These are phyloP conservation scores for Vanessa atalanta DNA, from an alignment of 1,140 invertebrate genomes.

Conservation along the genomic window DNA sequence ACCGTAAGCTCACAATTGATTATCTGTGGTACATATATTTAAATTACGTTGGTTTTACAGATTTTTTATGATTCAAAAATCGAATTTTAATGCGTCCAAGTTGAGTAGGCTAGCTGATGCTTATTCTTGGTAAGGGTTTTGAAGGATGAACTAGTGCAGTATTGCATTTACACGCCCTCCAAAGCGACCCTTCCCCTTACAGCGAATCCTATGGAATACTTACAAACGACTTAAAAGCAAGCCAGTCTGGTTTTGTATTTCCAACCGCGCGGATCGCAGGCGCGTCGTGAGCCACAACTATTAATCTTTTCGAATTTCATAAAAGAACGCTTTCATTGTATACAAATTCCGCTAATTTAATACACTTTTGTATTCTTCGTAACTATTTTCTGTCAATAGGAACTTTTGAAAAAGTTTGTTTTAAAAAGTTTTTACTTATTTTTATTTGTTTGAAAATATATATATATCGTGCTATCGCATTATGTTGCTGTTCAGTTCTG, in stretches of 20 bases:
- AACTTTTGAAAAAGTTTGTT: slow-evolving; percentile 63
- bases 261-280: slow-evolving; percentile 68
- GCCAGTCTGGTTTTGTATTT: slow-evolving; percentile 78
- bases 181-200: slow-evolving; percentile 77
- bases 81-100: slow-evolving; percentile 7
- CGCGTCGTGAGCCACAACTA: slow-evolving; percentile 49
- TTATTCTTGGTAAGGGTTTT: slow-evolving; percentile 62
- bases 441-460: slow-evolving; percentile 47
- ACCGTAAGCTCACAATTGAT: slow-evolving; percentile 56
- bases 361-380: slow-evolving; percentile 46
- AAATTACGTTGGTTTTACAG: background rate
- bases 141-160: slow-evolving; percentile 71
- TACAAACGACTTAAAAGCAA: slow-evolving; percentile 74
- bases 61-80: slow-evolving; percentile 12
- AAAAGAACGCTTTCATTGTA: slow-evolving; percentile 46
- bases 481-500: slow-evolving; percentile 53
- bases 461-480: slow-evolving; percentile 48
- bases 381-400: background rate
- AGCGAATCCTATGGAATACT: slow-evolving; percentile 78
- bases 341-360: slow-evolving; percentile 48
- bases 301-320: slow-evolving; percentile 66
- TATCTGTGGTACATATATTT: slow-evolving; percentile 18
- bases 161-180: slow-evolving; percentile 76
- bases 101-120: slow-evolving; percentile 14
- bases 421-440: slow-evolving; percentile 58